phyloP scores from a whole-genome alignment of 2,888 invertebrate species.

The Linnaemya vulpina region DNA sequence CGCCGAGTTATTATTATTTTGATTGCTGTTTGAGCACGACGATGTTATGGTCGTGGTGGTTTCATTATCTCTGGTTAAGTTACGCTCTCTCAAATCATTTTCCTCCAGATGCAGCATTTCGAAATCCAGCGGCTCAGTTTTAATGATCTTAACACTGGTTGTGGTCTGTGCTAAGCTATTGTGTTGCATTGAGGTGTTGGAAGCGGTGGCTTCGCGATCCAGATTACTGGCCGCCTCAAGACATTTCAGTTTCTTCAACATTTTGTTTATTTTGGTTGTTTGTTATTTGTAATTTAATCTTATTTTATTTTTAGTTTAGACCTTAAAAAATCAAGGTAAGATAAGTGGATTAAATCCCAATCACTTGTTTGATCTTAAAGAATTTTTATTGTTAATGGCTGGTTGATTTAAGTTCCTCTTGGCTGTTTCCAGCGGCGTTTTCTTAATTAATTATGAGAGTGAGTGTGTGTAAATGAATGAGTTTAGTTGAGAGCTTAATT shows the following conservation, averaged over 20 bases:
- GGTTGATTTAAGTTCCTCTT: slow-evolving; percentile 27
- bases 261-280: slow-evolving; percentile 67
- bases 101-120: slow-evolving; percentile 79
- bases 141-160: slow-evolving; percentile 77
- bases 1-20: slow-evolving; percentile 51
- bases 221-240: slow-evolving; percentile 76
- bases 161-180: slow-evolving; percentile 48
- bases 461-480: slow-evolving; percentile 27
- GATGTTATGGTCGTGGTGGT: slow-evolving; percentile 60
- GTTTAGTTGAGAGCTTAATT: slow-evolving; percentile 31
- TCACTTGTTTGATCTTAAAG: slow-evolving; percentile 69
- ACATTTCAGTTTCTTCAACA: slow-evolving; percentile 82
- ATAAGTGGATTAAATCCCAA: slow-evolving; percentile 68
- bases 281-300: too few relatives aligned
- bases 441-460: slow-evolving; percentile 2
- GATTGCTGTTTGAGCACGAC: slow-evolving; percentile 34
- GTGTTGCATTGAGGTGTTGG: slow-evolving; percentile 10
- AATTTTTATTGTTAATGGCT: slow-evolving; percentile 58
- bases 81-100: slow-evolving; percentile 72
- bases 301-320: slow-evolving; percentile 44
- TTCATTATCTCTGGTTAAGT: slow-evolving; percentile 63
- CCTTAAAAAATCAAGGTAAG: slow-evolving; percentile 27
- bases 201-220: slow-evolving; percentile 62
- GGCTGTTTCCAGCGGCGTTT: background rate
- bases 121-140: slow-evolving; percentile 81